phyloP scores from a whole-genome alignment of 2,113 vertebrate species.

The Lipotes vexillifer region DNA sequence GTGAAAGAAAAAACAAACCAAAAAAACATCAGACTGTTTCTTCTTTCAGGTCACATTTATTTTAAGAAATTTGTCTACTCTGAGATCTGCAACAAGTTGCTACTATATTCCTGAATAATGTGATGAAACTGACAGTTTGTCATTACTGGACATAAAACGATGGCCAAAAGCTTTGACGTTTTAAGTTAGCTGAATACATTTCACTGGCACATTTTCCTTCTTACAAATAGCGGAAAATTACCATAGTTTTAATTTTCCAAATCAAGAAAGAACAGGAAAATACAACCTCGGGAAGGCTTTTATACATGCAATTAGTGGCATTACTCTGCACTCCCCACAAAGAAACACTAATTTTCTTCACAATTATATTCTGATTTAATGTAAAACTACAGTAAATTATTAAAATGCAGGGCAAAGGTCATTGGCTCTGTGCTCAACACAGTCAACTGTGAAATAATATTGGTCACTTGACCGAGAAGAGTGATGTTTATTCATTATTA shows the following conservation, averaged over 20 bases:
- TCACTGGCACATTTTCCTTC: conserved; percentile 61
- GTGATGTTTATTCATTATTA: conserved; percentile 79
- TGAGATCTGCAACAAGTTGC: conserved; percentile 74
- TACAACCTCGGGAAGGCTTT: conserved; percentile 58
- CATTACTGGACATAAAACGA: conserved; percentile 59
- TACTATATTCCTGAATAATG: conserved; percentile 69
- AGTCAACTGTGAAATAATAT: conserved; percentile 81
- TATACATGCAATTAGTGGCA: conserved; percentile 64
- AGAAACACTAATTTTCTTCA: conserved; percentile 75
- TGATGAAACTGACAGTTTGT: conserved; percentile 66
- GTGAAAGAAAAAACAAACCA: conserved; percentile 46
- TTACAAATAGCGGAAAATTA: conserved; percentile 71
- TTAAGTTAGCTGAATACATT: conserved; percentile 72
- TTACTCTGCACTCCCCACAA: conserved; percentile 42
- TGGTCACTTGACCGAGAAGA: conserved; percentile 70
- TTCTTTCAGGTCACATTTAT: not conserved
- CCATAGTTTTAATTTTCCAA: conserved; percentile 72
- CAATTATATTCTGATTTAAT: conserved; percentile 82
- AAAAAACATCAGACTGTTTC: not conserved
- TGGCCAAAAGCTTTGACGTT: conserved; percentile 30
- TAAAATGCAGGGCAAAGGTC: conserved; percentile 82
- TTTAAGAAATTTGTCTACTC: conserved; percentile 15
- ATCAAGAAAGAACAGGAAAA: conserved; percentile 66
- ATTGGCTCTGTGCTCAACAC: conserved; percentile 72
- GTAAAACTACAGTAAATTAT: conserved; percentile 82